These are phyloP conservation scores for Harpagifer antarcticus DNA, from an alignment of 2,797 vertebrate genomes.

Conservation along the genomic window DNA sequence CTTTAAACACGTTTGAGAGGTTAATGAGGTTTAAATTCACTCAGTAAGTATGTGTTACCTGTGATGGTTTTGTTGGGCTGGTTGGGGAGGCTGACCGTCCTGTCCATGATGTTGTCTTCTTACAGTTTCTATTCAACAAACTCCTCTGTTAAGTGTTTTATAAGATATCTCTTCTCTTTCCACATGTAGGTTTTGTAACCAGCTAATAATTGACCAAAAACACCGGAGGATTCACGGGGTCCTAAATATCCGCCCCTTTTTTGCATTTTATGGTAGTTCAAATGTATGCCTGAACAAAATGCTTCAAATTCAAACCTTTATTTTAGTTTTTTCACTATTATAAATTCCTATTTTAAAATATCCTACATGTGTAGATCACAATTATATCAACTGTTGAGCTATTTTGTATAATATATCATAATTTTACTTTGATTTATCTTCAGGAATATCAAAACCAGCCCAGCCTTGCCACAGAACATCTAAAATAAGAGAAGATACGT, in stretches of 20 bases:
- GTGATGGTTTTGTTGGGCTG: slow-evolving; percentile 69
- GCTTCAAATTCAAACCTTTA: neutral
- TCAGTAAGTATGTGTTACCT: slow-evolving; percentile 60
- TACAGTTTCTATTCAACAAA: neutral
- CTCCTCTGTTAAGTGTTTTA: accelerated
- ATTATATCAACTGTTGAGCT: accelerated
- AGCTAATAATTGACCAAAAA: slow-evolving; percentile 9
- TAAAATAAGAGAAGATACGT: slow-evolving; percentile 8
- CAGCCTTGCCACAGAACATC: neutral
- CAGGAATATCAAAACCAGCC: neutral
- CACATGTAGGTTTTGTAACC: slow-evolving; percentile 45
- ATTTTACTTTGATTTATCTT: neutral
- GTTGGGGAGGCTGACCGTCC: slow-evolving; percentile 71
- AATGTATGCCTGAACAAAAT: slow-evolving; percentile 43
- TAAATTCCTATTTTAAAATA: neutral
- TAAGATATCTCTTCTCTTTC: accelerated
- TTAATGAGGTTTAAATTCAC: accelerated
- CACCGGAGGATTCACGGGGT: slow-evolving; percentile 8
- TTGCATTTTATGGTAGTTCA: neutral
- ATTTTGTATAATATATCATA: accelerated
- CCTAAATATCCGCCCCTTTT: slow-evolving; percentile 38
- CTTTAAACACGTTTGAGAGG: neutral
- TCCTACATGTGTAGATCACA: accelerated
- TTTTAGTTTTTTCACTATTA: accelerated
- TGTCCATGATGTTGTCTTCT: slow-evolving; percentile 73